These are phyloP conservation scores for Zele albiditarsus DNA, from an alignment of 2,888 invertebrate genomes.

Conservation along the genomic window DNA sequence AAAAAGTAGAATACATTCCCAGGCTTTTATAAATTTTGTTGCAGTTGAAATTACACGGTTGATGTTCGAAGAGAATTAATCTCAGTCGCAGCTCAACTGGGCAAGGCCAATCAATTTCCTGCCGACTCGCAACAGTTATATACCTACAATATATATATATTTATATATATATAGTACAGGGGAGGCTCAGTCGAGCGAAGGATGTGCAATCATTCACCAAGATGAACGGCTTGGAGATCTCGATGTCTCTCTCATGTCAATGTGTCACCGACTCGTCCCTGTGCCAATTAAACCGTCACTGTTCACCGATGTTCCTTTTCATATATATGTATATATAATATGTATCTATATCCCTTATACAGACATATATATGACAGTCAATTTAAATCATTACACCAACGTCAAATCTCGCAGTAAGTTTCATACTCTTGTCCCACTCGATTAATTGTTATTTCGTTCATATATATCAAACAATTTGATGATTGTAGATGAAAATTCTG, in stretches of 20 bases:
- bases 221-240: conserved; percentile 52
- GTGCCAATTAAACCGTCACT: conserved; percentile 48
- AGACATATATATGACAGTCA: neutral
- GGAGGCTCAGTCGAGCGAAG: conserved; percentile 43
- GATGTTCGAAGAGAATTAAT: conserved; percentile 35
- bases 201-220: conserved; percentile 56
- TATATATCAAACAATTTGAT: too few relatives aligned
- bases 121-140: conserved; percentile 34
- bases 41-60: conserved; percentile 35
- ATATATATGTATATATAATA: neutral
- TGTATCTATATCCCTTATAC: conserved; percentile 21
- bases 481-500: too few relatives aligned
- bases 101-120: conserved; percentile 52
- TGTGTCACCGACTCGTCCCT: conserved; percentile 46
- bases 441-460: too few relatives aligned
- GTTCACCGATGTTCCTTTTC: conserved; percentile 1
- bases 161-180: conserved; percentile 27
- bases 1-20: neutral
- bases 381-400: conserved; percentile 16
- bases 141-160: neutral
- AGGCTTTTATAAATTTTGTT: conserved; percentile 1
- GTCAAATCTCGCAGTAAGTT: conserved; percentile 1
- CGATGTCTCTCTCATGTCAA: conserved; percentile 53
- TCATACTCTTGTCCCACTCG: conserved; percentile 11
- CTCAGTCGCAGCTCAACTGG: conserved; percentile 28